phyloP scores from a whole-genome alignment of 2,888 invertebrate genomes.

The Eilema depressum region DNA sequence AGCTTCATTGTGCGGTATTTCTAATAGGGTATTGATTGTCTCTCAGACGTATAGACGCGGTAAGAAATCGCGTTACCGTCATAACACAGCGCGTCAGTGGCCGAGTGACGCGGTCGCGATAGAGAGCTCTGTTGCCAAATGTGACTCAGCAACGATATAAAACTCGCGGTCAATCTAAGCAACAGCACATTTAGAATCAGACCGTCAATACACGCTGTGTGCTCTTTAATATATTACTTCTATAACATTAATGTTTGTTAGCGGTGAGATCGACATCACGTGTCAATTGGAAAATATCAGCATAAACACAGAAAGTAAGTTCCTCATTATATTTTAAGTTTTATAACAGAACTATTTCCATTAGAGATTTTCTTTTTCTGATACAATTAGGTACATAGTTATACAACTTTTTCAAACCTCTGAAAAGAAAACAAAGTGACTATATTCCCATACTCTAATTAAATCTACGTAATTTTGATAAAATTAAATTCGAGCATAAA shows the following conservation, averaged over 20 bases:
- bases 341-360: neutral
- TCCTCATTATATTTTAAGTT: neutral
- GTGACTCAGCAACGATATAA: constrained; percentile 78
- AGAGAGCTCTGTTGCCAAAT: constrained; percentile 77
- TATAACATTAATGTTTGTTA: constrained; percentile 74
- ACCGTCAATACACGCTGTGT: constrained; percentile 53
- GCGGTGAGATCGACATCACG: constrained; percentile 73
- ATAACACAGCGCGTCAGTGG: constrained; percentile 70
- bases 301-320: constrained; percentile 74
- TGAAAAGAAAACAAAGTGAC: neutral
- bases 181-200: constrained; percentile 68
- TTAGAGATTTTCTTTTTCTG: neutral
- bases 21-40: constrained; percentile 16
- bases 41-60: constrained; percentile 31
- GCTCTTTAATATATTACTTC: constrained; percentile 38
- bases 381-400: neutral
- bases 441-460: neutral
- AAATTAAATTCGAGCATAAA: neutral
- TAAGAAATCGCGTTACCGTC: constrained; percentile 62
- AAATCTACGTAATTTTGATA: neutral
- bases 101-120: constrained; percentile 70
- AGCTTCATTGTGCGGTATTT: neutral
- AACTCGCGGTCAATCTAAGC: constrained; percentile 63
- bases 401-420: neutral
- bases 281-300: constrained; percentile 72